These are phyloP conservation scores for Sinopyrophorus schimmeli DNA, from an alignment of 2,888 invertebrate genomes.

Conservation along the genomic window DNA sequence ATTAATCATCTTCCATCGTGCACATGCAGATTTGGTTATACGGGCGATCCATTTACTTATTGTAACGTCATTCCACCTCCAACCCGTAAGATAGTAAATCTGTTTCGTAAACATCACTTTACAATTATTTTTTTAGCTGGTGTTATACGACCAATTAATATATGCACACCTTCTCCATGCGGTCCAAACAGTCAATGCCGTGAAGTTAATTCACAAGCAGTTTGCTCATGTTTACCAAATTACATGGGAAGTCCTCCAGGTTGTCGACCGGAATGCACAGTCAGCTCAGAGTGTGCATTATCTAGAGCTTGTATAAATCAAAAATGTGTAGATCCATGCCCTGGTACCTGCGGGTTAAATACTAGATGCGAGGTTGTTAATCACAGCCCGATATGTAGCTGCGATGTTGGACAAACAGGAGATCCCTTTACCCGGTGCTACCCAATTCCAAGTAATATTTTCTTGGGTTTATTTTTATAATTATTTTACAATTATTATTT, in stretches of 20 bases:
- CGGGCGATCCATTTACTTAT: conserved; percentile 65
- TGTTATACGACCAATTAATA: conserved; percentile 56
- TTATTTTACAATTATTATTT: conserved; percentile 29
- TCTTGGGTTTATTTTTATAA: background rate
- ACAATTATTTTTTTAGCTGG: conserved; percentile 23
- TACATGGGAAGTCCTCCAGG: conserved; percentile 79
- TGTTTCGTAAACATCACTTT: too few relatives aligned
- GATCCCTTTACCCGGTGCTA: conserved; percentile 80
- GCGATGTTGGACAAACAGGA: conserved; percentile 72
- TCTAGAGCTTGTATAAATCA: conserved; percentile 80
- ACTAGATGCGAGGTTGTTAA: conserved; percentile 79
- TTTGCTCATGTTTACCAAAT: conserved; percentile 75
- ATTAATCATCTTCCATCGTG: conserved; percentile 68
- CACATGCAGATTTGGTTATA: conserved; percentile 61
- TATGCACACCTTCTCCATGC: conserved; percentile 79
- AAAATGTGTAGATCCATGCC: conserved; percentile 81
- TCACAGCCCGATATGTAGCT: conserved; percentile 82
- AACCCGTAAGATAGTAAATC: conserved; percentile 32
- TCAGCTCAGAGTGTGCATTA: conserved; percentile 79
- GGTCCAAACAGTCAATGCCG: conserved; percentile 81
- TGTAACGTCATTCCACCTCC: conserved; percentile 52
- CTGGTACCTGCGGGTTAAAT: conserved; percentile 77
- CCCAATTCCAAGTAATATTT: conserved; percentile 54
- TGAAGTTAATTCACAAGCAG: conserved; percentile 68
- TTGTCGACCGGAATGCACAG: conserved; percentile 82